phyloP scores from a whole-genome alignment of 1,140 invertebrate genomes.

The Tetramorium alpestre region DNA sequence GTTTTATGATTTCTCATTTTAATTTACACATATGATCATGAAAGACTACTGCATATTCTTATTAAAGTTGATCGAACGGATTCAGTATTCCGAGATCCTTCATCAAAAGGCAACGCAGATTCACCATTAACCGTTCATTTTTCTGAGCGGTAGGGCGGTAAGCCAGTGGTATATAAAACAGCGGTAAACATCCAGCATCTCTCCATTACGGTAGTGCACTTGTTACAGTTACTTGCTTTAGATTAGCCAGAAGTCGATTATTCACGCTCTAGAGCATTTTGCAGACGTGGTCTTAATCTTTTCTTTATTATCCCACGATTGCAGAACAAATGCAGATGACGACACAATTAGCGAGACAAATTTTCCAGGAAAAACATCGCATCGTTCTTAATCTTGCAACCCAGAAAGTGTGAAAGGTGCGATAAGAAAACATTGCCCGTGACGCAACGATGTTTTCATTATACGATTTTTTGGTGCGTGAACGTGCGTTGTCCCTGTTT shows the following conservation, averaged over 20 bases:
- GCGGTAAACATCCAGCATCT: conserved; percentile 75
- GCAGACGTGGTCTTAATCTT: background rate
- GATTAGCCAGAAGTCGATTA: background rate
- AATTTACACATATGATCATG: background rate
- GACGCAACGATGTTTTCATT: conserved; percentile 41
- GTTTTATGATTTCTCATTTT: background rate
- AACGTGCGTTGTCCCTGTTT: background rate
- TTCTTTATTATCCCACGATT: background rate
- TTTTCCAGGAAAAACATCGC: background rate
- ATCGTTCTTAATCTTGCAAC: background rate
- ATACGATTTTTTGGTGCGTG: conserved; percentile 30
- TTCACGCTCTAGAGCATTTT: background rate
- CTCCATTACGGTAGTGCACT: conserved; percentile 69
- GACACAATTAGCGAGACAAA: background rate
- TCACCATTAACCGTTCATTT: conserved; percentile 60
- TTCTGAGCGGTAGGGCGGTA: conserved; percentile 69
- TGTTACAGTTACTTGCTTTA: conserved; percentile 11
- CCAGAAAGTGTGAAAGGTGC: conserved; percentile 79
- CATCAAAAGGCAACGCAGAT: conserved; percentile 19
- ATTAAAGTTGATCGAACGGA: background rate
- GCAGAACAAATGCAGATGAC: background rate
- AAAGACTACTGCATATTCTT: background rate
- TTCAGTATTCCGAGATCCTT: background rate
- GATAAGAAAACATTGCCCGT: conserved; percentile 39
- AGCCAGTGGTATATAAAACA: conserved; percentile 74